Evolutionary conservation across 2,888 invertebrate species (phyloP).

Genomic region (Hirtodrosophila histrioides): DNA sequence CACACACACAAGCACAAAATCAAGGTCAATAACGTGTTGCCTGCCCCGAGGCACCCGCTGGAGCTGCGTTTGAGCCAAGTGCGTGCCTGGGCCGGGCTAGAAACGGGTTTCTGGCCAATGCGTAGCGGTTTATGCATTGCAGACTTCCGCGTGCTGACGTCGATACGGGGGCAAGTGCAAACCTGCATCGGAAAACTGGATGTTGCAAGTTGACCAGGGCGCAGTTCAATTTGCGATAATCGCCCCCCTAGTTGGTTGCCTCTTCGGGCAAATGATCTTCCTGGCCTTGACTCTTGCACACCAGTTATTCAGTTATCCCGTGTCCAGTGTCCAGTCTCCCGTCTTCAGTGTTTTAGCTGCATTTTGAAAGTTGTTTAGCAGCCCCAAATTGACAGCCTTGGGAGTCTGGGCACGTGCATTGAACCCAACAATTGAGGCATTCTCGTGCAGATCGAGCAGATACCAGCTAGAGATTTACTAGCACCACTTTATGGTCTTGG

Average conservation of each 20-base stretch:
- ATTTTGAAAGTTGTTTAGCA: conserved; percentile 73
- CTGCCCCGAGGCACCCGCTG: conserved; percentile 10
- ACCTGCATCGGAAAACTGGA: conserved; percentile 47
- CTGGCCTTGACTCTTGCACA: conserved; percentile 61
- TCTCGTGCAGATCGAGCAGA: conserved; percentile 30
- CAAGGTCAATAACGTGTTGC: conserved; percentile 73
- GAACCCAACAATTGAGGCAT: conserved; percentile 50
- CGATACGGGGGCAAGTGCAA: conserved; percentile 5
- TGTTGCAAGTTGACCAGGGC: conserved; percentile 16
- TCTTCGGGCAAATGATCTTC: conserved; percentile 29
- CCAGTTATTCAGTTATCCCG: conserved; percentile 4
- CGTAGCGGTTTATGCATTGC: conserved; percentile 69
- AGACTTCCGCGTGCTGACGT: conserved; percentile 65
- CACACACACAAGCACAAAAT: conserved; percentile 41
- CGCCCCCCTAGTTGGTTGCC: neutral
- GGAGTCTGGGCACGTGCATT: conserved; percentile 41
- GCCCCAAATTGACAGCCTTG: conserved; percentile 61
- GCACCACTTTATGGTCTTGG: conserved; percentile 4
- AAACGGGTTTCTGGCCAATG: conserved; percentile 67
- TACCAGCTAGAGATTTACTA: conserved; percentile 11
- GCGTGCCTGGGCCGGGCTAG: conserved; percentile 51
- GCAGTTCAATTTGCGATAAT: conserved; percentile 21
- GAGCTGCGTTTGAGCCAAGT: conserved; percentile 38
- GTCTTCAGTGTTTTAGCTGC: conserved; percentile 14
- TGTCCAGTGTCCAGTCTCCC: conserved; percentile 16